These are phyloP conservation scores for Strigamia transsilvanica DNA, from an alignment of 2,888 invertebrate genomes.

Conservation along the genomic window DNA sequence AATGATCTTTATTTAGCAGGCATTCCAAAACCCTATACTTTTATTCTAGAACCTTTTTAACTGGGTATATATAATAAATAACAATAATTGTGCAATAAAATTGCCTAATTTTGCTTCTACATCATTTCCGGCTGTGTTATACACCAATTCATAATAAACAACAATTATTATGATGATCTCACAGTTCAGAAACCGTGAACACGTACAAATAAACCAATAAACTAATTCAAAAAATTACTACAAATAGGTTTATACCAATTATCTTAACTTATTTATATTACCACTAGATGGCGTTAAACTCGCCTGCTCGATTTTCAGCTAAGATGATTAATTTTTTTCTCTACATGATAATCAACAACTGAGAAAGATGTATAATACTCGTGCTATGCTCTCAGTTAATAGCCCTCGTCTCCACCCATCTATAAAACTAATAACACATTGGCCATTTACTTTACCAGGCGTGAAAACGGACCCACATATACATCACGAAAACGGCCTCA, in stretches of 20 bases:
- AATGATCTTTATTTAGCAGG: constrained; percentile 30
- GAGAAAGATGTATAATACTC: not conserved
- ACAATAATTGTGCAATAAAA: not conserved
- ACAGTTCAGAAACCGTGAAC: not conserved
- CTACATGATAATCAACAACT: not conserved
- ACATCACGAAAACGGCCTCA: constrained; percentile 21
- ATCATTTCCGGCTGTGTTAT: not conserved
- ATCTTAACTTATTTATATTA: not conserved
- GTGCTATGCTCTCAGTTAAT: not conserved
- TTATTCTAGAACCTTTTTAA: constrained; percentile 2
- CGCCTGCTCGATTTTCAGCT: not conserved
- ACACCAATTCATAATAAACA: not conserved
- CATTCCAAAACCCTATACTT: constrained; percentile 21
- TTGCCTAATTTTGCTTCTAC: not conserved
- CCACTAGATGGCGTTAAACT: not conserved
- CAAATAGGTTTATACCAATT: not conserved
- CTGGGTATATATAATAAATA: not conserved
- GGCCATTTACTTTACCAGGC: constrained; percentile 11
- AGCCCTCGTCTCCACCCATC: constrained; percentile 7
- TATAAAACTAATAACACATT: constrained; percentile 21
- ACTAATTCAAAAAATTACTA: not conserved
- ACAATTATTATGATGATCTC: not conserved
- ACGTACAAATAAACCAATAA: not conserved
- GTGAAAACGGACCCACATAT: constrained; percentile 30
- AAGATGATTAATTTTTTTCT: not conserved